Percentiles rank a stretch among this genome's conserved stretches.
Evolutionary conservation across 2,113 vertebrate species (phyloP).

Genomic region (Saccopteryx leptura): DNA sequence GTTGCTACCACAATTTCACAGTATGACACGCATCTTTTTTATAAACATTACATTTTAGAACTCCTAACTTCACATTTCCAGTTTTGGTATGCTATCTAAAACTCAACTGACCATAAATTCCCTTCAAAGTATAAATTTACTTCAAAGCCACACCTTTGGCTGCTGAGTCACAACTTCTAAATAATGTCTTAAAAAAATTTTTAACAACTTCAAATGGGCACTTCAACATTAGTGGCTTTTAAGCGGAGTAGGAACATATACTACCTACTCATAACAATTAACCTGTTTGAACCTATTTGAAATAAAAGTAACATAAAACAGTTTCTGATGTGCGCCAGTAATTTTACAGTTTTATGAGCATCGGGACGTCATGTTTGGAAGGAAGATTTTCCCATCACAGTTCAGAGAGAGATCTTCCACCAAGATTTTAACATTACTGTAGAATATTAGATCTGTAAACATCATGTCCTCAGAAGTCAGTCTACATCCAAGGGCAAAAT

Average conservation of each 20-base stretch:
- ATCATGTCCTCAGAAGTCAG: not conserved
- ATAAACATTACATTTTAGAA: conserved; percentile 61
- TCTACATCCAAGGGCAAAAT: not conserved
- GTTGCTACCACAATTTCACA: not conserved
- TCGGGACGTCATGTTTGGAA: conserved; percentile 8
- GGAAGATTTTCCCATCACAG: not conserved
- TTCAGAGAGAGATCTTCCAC: not conserved
- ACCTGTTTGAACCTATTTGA: not conserved
- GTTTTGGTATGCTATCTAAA: conserved; percentile 38
- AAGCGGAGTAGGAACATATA: not conserved
- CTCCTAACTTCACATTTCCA: conserved; percentile 70
- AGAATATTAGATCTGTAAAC: not conserved
- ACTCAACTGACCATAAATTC: conserved; percentile 38
- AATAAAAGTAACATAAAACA: conserved; percentile 34
- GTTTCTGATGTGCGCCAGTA: conserved; percentile 20
- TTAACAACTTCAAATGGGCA: conserved; percentile 58
- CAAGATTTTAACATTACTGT: not conserved
- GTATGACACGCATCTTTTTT: not conserved
- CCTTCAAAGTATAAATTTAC: conserved; percentile 72
- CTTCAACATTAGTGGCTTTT: conserved; percentile 61
- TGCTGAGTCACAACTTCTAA: conserved; percentile 62
- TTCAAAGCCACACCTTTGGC: conserved; percentile 68
- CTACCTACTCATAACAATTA: not conserved
- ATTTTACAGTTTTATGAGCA: conserved; percentile 47
- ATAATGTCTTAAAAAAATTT: conserved; percentile 58